Evolutionary conservation across 2,888 invertebrate species (phyloP), one percentile per base, ranked within the genome.

Genomic region (Serripes groenlandicus): DNA sequence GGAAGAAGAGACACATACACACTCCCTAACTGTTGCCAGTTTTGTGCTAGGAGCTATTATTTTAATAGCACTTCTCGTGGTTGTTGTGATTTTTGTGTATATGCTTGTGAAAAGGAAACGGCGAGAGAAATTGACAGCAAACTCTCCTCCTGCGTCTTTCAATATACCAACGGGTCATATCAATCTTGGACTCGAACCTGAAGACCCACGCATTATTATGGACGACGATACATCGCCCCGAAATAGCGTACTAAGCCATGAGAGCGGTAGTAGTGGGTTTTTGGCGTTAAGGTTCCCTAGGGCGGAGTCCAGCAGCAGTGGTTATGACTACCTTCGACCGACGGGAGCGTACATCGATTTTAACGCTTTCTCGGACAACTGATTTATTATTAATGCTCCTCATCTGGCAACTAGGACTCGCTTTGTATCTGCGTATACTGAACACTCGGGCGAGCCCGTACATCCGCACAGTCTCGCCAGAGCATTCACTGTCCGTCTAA

Each of bases 111-210:
- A 60, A 30, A 34, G 3, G n/a, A 62, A 34, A 62, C 21, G n/a
- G 32, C 34, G 62, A 3, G 7, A 28, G 4, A 34, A 34, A 21
- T 1, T 30, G 11, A 26, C 56, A 56, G 56, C 23, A 11, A n/a
- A 21, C 1, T 32, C 34, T 18, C 18, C 34, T 62, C 11, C 34
- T 2, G 42, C n/a, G n/a, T 28, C 66, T 7, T 21, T 66, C 3
- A 32, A 66, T 42, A 23, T 42, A 11, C 42, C 66, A 7, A 23
- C 42, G 9, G 66, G 42, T 15, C n/a, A 42, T 1, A 42, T 66
- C 37, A 66, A 66, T 26, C 42, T 66, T 23, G 66, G 66, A 11
- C 66, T 42, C 5, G 66, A 66, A 32, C 26, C 15, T 30, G 66
- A 66, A 23, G 35, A 66, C 23, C 35, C 66, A 3, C 37, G 66